Percentiles rank a stretch among this genome's conserved stretches.
These are phyloP conservation scores for Anabacerthia variegaticeps DNA, from an alignment of 2,797 vertebrate species.

Conservation along the genomic window DNA sequence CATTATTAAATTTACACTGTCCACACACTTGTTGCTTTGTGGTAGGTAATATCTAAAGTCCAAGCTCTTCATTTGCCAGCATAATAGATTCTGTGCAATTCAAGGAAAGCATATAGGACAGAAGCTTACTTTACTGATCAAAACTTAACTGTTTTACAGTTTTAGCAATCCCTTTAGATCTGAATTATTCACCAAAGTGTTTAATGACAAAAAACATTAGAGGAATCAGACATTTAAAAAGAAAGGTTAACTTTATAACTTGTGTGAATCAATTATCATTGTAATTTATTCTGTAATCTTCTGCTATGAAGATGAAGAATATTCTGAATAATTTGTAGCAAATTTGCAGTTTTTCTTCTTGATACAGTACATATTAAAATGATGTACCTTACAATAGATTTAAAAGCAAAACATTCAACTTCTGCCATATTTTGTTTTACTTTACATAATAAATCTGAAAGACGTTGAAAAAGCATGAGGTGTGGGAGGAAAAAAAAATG, in stretches of 20 bases:
- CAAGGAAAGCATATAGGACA: neutral
- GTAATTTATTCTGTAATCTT: neutral
- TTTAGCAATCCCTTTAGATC: neutral
- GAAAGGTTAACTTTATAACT: neutral
- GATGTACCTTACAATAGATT: neutral
- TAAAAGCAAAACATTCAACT: neutral
- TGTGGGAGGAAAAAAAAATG: fast-evolving
- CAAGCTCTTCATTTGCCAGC: neutral
- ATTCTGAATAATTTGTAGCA: neutral
- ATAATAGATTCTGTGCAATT: neutral
- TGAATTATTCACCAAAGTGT: neutral
- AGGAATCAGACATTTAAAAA: neutral
- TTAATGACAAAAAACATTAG: neutral
- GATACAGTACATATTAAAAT: neutral
- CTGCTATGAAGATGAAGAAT: neutral
- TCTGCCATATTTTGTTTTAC: neutral
- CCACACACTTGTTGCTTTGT: neutral
- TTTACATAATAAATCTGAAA: neutral
- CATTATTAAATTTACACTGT: neutral
- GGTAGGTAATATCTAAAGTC: neutral
- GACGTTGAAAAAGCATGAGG: neutral
- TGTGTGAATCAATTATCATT: neutral
- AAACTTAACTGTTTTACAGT: neutral
- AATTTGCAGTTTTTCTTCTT: neutral
- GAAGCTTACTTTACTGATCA: neutral